These are phyloP conservation scores for Vimba vimba DNA, from an alignment of 2,113 vertebrate genomes.

Conservation along the genomic window DNA sequence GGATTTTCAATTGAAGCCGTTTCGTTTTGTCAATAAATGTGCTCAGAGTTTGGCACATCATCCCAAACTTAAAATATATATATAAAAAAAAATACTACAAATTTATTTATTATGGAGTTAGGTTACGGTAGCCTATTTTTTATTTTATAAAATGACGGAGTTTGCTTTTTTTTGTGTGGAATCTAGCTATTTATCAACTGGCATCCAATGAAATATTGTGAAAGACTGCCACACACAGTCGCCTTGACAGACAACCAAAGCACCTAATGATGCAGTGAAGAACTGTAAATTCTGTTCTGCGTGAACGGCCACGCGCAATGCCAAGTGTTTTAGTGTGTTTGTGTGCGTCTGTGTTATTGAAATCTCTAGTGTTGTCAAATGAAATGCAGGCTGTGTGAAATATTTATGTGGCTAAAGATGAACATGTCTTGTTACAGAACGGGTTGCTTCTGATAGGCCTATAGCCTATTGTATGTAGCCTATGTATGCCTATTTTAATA, in stretches of 20 bases:
- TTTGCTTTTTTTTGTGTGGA: not conserved
- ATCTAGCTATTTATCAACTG: not conserved
- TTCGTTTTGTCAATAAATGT: not conserved
- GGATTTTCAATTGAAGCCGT: not conserved
- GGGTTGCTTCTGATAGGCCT: too few relatives aligned
- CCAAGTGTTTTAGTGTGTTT: conserved; percentile 9
- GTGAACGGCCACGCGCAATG: conserved; percentile 27
- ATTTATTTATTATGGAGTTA: not conserved
- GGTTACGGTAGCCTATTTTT: not conserved
- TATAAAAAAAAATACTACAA: not conserved
- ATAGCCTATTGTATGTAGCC: too few relatives aligned
- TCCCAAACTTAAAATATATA: not conserved
- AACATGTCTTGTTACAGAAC: not conserved
- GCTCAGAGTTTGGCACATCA: not conserved
- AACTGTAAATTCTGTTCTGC: conserved; percentile 51
- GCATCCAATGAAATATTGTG: not conserved
- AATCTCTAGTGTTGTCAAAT: not conserved
- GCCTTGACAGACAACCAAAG: conserved; percentile 5
- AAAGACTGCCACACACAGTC: not conserved
- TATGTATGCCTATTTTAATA: too few relatives aligned
- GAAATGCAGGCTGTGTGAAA: not conserved
- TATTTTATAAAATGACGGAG: not conserved
- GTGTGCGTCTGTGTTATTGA: not conserved
- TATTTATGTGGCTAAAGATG: not conserved
- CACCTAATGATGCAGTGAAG: conserved; percentile 15